Percentiles rank a stretch among this genome's conserved stretches.
Evolutionary conservation across 2,888 invertebrate species (phyloP).

Genomic region (Lasioglossum oenotherae): DNA sequence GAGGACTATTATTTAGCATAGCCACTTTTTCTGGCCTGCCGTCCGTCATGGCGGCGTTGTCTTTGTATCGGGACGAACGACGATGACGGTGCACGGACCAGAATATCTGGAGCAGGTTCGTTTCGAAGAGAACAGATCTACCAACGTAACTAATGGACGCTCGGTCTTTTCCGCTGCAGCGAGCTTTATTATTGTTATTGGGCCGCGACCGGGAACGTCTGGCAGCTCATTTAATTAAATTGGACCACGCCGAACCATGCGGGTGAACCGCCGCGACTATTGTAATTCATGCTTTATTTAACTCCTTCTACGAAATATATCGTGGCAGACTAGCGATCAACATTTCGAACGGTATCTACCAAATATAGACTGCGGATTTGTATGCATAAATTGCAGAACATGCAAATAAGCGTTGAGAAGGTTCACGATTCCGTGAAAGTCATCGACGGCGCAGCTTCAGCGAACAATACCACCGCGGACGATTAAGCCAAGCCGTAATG

Average conservation of each 20-base stretch:
- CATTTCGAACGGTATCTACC: background rate
- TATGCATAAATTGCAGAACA: no score
- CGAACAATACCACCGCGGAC: conserved; percentile 30
- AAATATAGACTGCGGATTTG: background rate
- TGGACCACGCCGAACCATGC: conserved; percentile 31
- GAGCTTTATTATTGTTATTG: conserved; percentile 80
- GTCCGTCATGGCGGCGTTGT: conserved; percentile 81
- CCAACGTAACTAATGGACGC: conserved; percentile 78
- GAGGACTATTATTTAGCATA: conserved; percentile 84
- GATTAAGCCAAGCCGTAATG: conserved; percentile 51
- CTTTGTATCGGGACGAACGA: conserved; percentile 79
- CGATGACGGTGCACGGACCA: conserved; percentile 81
- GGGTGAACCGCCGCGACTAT: conserved; percentile 10
- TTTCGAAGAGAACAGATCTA: conserved; percentile 32
- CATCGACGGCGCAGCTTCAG: background rate
- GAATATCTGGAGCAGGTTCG: conserved; percentile 74
- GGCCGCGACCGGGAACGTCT: conserved; percentile 53
- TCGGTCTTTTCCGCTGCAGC: conserved; percentile 70
- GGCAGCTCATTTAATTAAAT: conserved; percentile 58
- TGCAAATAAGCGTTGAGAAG: background rate
- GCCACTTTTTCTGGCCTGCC: conserved; percentile 81
- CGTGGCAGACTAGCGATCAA: background rate
- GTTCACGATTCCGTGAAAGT: background rate
- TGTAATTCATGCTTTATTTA: background rate
- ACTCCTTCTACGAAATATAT: background rate